Base-by-base conservation (phyloP, 1,140 invertebrate genomes). In the Hyposmocoma kahamanoa region DNA sequence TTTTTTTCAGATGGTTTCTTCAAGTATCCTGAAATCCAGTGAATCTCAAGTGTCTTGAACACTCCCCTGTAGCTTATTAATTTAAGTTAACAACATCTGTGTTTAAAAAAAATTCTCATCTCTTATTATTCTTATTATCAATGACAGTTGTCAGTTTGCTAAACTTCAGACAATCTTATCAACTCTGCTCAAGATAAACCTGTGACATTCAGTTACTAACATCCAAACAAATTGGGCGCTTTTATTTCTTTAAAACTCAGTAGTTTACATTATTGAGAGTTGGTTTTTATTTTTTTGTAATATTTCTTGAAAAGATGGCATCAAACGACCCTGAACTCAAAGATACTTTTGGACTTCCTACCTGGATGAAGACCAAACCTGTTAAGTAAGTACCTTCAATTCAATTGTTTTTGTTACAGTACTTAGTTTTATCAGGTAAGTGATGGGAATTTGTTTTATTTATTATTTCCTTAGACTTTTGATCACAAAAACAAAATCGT, bases 131-230 rank as follows among this genome's bases (percentile, higher is more conserved):
- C 44, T 46, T 28, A 45, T 18, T 48, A 45, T 38, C 38, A 57
- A 57, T 57, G 57, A 53, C 56, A 49, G 6, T 36, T 10, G 26
- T 66, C 56, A 48, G 56, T 68, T 67, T 72, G 67, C 66, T 56
- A 59, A 72, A 59, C 44, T 59, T n/a, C 53, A 72, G 62, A 55
- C 59, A 65, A 62, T 70, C 67, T 80, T 84, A 84, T 84, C 80
- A 72, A 62, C 77, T 70, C 69, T 81, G 77, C 75, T 84, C 71
- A 72, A 71, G 80, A 84, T 84, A 84, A 84, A 50, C 61, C 42
- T n/a, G n/a, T n/a, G 67, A 39, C 42, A 62, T 53, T 70, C 47
- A 59, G 51, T 55, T 30, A 2, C 9, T 21, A 20, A 21, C 8
- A 21, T 41, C 22, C 18, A 41, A 20, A 21, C 20, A 21, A 41